Evolutionary conservation across 2,113 vertebrate genomes (phyloP), one percentile per base, ranked within the genome.

Genomic region (Agapornis roseicollis): DNA sequence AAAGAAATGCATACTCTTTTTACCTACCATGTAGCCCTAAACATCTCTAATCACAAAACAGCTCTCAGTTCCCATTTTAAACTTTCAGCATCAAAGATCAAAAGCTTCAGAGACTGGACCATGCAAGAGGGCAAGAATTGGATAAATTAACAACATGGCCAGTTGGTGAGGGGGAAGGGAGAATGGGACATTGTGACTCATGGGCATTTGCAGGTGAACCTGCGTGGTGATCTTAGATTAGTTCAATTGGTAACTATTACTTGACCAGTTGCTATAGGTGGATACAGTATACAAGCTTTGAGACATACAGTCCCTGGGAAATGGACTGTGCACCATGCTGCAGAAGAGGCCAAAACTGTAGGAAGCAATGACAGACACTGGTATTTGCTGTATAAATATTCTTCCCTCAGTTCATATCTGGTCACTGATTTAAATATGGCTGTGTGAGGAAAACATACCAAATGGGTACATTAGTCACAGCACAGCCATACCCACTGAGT

Each of bases 281-380:
- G 81, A 55, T 84, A 61, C 24, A 76, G 17, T 50, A 85, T 35
- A 78, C 23, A 84, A 44, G 39, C 47, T 80, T 80, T 84, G 52
- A 50, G 56, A 90, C 52, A 12, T 16, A 44, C 5, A 25, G 49
- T 81, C 7, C 42, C 64, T 71, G 50, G 37, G 33, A 93, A 93
- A 86, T 4, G 35, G 55, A 68, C 50, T 0, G 0, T 17, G 39
- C 7, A 73, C 17, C 5, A 4, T 29, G n/a, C 65, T 76, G 60
- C 60, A 90, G 64, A 68, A 86, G 9, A 74, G 7, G 11, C 60
- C 14, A 68, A 71, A 91, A 35, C 11, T 37, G 9, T 2, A 72
- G 37, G 47, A 81, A 69, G 10, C 39, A 68, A 33, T 88, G 17
- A 86, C 10, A 92, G 41, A 53, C 6, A 2, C 31, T 72, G 27